A percentile compares a stretch with the other conserved stretches of the same genome.
These are phyloP conservation scores for Dasyornis broadbenti DNA, from an alignment of 2,113 vertebrate genomes.

Conservation along the genomic window DNA sequence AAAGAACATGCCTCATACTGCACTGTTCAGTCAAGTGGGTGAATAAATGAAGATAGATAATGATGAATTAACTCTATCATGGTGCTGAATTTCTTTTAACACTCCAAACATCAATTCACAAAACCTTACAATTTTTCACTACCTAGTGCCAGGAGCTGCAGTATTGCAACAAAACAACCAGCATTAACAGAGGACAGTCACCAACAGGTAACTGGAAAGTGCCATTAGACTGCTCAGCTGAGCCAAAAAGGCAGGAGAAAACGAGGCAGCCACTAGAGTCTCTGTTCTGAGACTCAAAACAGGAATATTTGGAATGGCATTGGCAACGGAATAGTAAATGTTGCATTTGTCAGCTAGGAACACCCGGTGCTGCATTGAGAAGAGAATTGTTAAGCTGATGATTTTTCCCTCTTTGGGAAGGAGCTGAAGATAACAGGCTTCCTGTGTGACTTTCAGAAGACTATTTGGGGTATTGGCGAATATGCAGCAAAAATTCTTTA, in stretches of 20 bases:
- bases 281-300: not conserved
- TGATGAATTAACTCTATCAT: not conserved
- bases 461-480: not conserved
- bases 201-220: not conserved
- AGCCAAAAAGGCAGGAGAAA: not conserved
- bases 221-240: not conserved
- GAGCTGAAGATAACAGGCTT: not conserved
- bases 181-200: not conserved
- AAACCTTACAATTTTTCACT: not conserved
- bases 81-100: not conserved
- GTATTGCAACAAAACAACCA: not conserved
- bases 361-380: accelerated
- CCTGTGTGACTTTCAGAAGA: not conserved
- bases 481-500: not conserved
- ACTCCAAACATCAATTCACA: not conserved
- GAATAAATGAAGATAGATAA: not conserved
- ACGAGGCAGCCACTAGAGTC: not conserved
- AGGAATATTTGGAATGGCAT: not conserved
- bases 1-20: not conserved
- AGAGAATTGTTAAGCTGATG: not conserved
- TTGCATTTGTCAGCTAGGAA: not conserved
- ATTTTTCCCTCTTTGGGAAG: not conserved
- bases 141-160: not conserved
- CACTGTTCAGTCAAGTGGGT: not conserved
- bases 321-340: not conserved